phyloP scores from a whole-genome alignment of 2,888 invertebrate species.

The Limnephilus rhombicus region DNA sequence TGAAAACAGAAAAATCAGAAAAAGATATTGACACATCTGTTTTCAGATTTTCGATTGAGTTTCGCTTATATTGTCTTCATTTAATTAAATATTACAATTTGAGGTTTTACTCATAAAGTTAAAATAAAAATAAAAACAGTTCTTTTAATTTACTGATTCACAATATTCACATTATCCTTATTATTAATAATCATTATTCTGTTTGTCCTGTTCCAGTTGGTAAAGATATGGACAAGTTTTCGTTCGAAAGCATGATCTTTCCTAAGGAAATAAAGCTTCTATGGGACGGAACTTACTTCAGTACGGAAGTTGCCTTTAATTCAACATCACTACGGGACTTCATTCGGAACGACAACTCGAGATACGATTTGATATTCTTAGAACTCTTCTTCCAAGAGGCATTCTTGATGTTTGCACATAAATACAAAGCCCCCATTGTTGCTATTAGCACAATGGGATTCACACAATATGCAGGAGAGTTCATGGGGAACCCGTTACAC shows the following conservation, averaged over 20 bases:
- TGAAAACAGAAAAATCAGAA: too few relatives aligned
- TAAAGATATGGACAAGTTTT: constrained; percentile 61
- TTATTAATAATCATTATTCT: too few relatives aligned
- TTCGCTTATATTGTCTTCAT: too few relatives aligned
- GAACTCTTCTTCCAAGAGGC: constrained; percentile 69
- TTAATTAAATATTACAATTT: too few relatives aligned
- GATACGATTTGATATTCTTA: constrained; percentile 68
- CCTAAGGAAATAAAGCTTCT: constrained; percentile 69
- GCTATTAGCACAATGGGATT: constrained; percentile 66
- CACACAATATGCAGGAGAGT: constrained; percentile 66
- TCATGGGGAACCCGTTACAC: constrained; percentile 66
- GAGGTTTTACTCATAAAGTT: too few relatives aligned
- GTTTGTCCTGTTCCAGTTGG: constrained; percentile 51
- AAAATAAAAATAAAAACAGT: too few relatives aligned
- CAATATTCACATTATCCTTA: too few relatives aligned
- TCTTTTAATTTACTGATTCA: too few relatives aligned
- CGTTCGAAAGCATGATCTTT: constrained; percentile 60
- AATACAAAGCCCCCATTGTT: constrained; percentile 67
- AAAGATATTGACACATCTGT: too few relatives aligned
- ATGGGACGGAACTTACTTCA: constrained; percentile 70
- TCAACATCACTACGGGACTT: constrained; percentile 64
- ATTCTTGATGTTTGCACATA: constrained; percentile 68
- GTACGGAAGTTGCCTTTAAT: constrained; percentile 64
- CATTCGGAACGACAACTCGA: constrained; percentile 66
- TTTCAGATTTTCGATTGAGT: too few relatives aligned